Percentiles rank a stretch among this genome's conserved stretches.
Conservation (phyloP, 2,113 vertebrate species). For the Misgurnus mizolepis region DNA sequence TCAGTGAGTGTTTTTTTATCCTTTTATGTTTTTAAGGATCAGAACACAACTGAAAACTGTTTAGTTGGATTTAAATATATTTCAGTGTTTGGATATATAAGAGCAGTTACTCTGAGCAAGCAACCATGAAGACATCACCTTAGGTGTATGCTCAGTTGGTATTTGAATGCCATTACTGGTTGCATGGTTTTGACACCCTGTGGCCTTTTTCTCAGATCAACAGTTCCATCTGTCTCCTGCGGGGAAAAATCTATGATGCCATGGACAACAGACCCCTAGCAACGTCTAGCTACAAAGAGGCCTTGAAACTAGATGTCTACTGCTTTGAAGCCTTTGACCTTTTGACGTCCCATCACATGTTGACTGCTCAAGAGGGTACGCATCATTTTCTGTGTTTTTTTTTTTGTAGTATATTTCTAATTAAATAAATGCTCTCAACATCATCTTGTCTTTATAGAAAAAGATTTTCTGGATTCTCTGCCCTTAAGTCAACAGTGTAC, state of each 20-base stretch:
- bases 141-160: neutral
- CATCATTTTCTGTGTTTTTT: neutral
- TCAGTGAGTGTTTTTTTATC: constrained; percentile 81
- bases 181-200: constrained; percentile 59
- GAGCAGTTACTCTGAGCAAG: too few species aligned
- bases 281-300: constrained; percentile 98
- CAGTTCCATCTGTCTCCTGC: constrained; percentile 95
- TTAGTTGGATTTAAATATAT: neutral
- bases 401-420: neutral
- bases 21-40: neutral
- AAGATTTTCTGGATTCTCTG: constrained; percentile 95
- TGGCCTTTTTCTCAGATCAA: constrained; percentile 81
- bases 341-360: constrained; percentile 97
- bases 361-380: constrained; percentile 97
- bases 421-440: neutral
- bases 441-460: constrained; percentile 75
- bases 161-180: constrained; percentile 26
- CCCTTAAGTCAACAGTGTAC: constrained; percentile 90
- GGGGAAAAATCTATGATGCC: constrained; percentile 98
- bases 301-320: constrained; percentile 97
- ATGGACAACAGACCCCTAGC: constrained; percentile 94
- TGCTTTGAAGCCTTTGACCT: constrained; percentile 99
- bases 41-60: too few species aligned
- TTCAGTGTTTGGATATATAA: neutral
- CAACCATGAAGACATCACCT: neutral